Evolutionary conservation across 2,113 vertebrate species (phyloP).

Genomic region (Glaucidium brasilianum): DNA sequence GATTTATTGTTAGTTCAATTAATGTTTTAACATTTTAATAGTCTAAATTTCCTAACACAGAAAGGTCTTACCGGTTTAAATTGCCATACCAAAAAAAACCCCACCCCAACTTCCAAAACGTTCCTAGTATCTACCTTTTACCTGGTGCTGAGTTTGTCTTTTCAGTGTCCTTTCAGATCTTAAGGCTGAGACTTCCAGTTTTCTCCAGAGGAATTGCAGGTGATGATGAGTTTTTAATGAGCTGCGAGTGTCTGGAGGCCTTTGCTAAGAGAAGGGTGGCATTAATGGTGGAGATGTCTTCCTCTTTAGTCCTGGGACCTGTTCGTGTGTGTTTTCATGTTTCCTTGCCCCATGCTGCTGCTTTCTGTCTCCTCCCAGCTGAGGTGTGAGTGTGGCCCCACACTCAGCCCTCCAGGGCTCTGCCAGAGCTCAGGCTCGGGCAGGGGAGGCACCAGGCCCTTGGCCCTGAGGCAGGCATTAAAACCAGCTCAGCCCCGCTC

Average conservation of each 20-base stretch:
- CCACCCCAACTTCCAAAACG: neutral
- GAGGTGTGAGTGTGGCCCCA: rapidly evolving
- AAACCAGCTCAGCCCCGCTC: neutral
- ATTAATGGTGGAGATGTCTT: neutral
- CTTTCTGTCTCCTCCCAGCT: neutral
- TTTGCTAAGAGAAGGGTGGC: neutral
- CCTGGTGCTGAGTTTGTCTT: neutral
- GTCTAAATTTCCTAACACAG: neutral
- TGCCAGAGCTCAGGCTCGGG: neutral
- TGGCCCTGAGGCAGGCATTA: rapidly evolving
- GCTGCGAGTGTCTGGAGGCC: neutral
- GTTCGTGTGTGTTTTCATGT: neutral
- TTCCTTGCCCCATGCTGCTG: neutral
- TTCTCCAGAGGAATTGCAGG: neutral
- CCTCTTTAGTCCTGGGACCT: neutral
- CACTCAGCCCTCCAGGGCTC: neutral
- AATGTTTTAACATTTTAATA: neutral
- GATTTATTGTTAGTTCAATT: neutral
- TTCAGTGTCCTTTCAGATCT: neutral
- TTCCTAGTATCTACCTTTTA: neutral
- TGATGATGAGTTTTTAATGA: neutral
- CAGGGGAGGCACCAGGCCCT: rapidly evolving
- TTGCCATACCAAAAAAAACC: neutral
- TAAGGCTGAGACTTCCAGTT: neutral
- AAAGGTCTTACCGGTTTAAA: neutral